Base-by-base conservation (phyloP, 1,140 invertebrate species). In the Nylanderia fulva region DNA sequence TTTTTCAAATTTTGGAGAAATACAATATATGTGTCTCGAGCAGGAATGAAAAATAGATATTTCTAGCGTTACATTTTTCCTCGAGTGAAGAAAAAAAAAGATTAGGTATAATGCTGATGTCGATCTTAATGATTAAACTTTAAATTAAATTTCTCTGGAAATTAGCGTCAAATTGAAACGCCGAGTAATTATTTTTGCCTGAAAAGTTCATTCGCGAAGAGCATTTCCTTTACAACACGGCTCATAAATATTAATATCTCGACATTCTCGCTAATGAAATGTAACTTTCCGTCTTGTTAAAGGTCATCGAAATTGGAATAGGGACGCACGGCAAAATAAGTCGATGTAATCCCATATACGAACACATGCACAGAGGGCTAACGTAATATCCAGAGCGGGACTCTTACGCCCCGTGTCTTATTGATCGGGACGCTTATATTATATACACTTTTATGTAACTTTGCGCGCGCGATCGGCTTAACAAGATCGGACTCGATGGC, bases 401-500 rank as follows among this genome's bases (percentile, higher is more conserved):
- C 13, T 48, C 24, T 64, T 24, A 52, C n/a, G 8, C 21, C 24
- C 33, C 15, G 45, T 48, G 21, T 68, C 27, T 82, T 82, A 82
- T 82, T 82, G 48, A 82, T 82, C 24, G 39, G 33, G 66, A 82
- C 18, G 66, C 52, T 80, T 69, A 69, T 42, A 9, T 45, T 80
- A 33, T 58, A 6, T 52, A 48, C 27, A 33, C 54, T 71, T 82
- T 71, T 82, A 72, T 72, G 36, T 82, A 82, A 82, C 36, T 71
- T 82, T 58, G 63, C 33, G 61, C 42, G 75, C 45, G 61, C 77
- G 77, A 82, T 82, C 77, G 52, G 36, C 36, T 60, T 82, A 71
- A 72, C 66, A n/a, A 82, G 77, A 82, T 82, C 76, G 61, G 63
- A 54, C 48, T 68, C 45, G 76, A 79, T 66, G 75, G 75, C 42